phyloP scores from a whole-genome alignment of 2,888 invertebrate genomes.

The Electrophaes corylata region DNA sequence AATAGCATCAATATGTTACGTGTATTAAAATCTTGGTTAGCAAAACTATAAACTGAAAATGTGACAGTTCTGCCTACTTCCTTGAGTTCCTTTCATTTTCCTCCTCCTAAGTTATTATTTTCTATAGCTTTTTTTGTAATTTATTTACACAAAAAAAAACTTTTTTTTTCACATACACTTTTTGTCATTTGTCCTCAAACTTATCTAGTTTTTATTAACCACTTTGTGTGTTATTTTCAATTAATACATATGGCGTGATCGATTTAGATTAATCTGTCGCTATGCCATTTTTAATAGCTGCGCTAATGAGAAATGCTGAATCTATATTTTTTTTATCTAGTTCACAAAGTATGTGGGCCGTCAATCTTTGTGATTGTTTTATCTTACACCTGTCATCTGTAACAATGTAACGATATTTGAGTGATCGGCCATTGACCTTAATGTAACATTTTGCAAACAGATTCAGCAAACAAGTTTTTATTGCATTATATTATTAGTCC shows the following conservation, averaged over 20 bases:
- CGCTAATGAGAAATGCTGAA: constrained; percentile 22
- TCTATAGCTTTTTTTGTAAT: too few relatives aligned
- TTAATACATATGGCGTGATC: constrained; percentile 20
- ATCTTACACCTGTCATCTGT: constrained; percentile 51
- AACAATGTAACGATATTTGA: constrained; percentile 30
- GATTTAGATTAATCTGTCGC: not conserved
- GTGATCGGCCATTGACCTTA: constrained; percentile 32
- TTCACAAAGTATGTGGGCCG: constrained; percentile 49
- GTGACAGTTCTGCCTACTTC: too few relatives aligned
- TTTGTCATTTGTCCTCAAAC: too few relatives aligned
- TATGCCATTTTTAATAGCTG: constrained; percentile 18
- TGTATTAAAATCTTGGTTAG: too few relatives aligned
- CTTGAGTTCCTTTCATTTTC: too few relatives aligned
- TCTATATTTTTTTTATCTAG: constrained; percentile 42
- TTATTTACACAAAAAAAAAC: too few relatives aligned
- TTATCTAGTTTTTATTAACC: not conserved
- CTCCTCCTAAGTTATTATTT: too few relatives aligned
- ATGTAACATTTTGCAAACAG: constrained; percentile 12
- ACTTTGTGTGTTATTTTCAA: not conserved
- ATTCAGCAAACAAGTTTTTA: not conserved
- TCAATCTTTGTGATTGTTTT: constrained; percentile 54
- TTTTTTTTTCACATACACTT: too few relatives aligned
- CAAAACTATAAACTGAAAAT: too few relatives aligned
- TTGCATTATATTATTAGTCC: not conserved
- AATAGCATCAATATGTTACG: too few relatives aligned